A percentile compares a stretch with the other conserved stretches of the same genome.
These are phyloP conservation scores for Helostoma temminkii DNA, from an alignment of 2,797 vertebrate genomes.

Conservation along the genomic window DNA sequence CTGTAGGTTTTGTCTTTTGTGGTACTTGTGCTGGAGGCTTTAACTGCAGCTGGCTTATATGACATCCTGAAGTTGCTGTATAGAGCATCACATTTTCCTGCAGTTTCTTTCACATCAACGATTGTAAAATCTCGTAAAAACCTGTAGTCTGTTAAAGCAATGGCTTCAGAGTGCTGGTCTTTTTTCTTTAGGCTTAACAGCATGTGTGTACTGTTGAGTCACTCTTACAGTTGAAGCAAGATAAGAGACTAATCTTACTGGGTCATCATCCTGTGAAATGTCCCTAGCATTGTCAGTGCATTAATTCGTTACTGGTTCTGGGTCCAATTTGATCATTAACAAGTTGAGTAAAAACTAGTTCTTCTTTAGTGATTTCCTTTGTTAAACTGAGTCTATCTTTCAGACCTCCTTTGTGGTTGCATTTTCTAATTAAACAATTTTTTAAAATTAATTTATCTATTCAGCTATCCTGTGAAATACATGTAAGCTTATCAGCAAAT, in stretches of 20 bases:
- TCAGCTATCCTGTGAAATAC: slow-evolving; percentile 10
- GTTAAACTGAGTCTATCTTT: not conserved
- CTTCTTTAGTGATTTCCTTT: not conserved
- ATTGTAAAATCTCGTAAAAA: not conserved
- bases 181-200: not conserved
- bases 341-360: not conserved
- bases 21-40: not conserved
- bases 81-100: not conserved
- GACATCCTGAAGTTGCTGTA: not conserved
- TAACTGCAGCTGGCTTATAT: not conserved
- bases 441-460: no score
- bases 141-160: not conserved
- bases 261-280: slow-evolving; percentile 3
- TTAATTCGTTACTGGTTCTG: not conserved
- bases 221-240: not conserved
- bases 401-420: not conserved
- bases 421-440: no score
- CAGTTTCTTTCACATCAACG: not conserved
- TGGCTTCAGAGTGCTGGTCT: not conserved
- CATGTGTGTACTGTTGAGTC: not conserved
- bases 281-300: not conserved
- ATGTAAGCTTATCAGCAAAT: not conserved
- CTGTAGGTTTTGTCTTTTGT: not conserved
- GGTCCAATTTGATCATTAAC: not conserved
- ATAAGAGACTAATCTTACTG: slow-evolving; percentile 1